These are phyloP conservation scores for Linnaemya vulpina DNA, from an alignment of 2,888 invertebrate genomes.

Conservation along the genomic window DNA sequence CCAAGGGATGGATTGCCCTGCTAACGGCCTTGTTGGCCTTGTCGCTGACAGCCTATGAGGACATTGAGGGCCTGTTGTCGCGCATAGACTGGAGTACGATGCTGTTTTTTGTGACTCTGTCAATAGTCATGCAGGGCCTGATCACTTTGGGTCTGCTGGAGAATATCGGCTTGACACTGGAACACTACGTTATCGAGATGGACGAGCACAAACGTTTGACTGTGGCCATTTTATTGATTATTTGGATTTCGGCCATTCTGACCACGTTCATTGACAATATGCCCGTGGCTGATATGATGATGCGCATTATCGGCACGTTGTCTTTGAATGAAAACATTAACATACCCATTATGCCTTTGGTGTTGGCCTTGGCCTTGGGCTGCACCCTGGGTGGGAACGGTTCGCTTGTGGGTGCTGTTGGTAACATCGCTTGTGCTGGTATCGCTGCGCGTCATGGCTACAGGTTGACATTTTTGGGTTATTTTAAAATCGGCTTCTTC, in stretches of 20 bases:
- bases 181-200: slow-evolving; percentile 86
- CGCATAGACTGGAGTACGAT: slow-evolving; percentile 73
- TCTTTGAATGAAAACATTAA: slow-evolving; percentile 86
- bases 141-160: slow-evolving; percentile 65
- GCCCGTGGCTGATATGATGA: slow-evolving; percentile 94
- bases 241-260: slow-evolving; percentile 91
- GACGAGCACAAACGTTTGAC: slow-evolving; percentile 86
- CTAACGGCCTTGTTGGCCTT: slow-evolving; percentile 67
- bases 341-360: slow-evolving; percentile 89
- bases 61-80: slow-evolving; percentile 69
- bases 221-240: slow-evolving; percentile 89
- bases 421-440: slow-evolving; percentile 94
- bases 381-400: slow-evolving; percentile 95
- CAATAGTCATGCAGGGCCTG: slow-evolving; percentile 59
- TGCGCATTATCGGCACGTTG: slow-evolving; percentile 88
- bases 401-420: slow-evolving; percentile 93
- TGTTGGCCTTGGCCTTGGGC: slow-evolving; percentile 94
- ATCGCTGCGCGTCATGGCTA: slow-evolving; percentile 95
- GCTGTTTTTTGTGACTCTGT: slow-evolving; percentile 66
- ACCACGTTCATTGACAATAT: slow-evolving; percentile 95
- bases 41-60: slow-evolving; percentile 64
- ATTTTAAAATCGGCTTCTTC: slow-evolving; percentile 92
- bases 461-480: slow-evolving; percentile 90
- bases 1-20: slow-evolving; percentile 71
- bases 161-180: slow-evolving; percentile 85